Base-by-base conservation (phyloP, 2,888 invertebrate species). In the Polia nebulosa region DNA sequence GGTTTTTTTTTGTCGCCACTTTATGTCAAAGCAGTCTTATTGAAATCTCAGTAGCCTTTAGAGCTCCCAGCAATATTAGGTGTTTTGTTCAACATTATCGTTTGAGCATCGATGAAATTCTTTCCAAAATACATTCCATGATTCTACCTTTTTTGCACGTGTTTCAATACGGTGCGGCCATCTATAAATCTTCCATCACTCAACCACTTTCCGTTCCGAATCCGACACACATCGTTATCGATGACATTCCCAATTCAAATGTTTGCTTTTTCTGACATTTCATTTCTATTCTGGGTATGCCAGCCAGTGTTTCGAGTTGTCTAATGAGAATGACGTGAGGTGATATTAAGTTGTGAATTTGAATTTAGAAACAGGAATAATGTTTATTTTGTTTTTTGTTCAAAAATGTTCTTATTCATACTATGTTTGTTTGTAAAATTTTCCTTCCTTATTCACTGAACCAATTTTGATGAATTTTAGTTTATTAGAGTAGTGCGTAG, bases 111-210 rank as follows among this genome's bases (percentile, higher is more conserved):
- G 22, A 47, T 25, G 22, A 68, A 25, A 36, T 52, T 7, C 7
- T 20, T 3, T n/a, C 3, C 41, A 34, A 45, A 45, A 15, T 25
- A 27, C 27, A 20, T 3, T 9, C 1, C 22, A 22, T 36, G 44
- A 3, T 20, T 25, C 17, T 41, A 49, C 17, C 7, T 64, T 53
- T 76, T 32, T 59, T 47, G 6, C 13, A 9, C 13, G 8, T 15
- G 22, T 52, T 41, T 51, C 27, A 15, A 39, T 36, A 47, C n/a
- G n/a, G 5, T 4, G n/a, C 49, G 20, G 17, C 13, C 22, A 27
- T 68, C 60, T n/a, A 59, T 72, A 74, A 72, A 72, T 77, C 53
- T 73, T 71, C 57, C 70, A 74, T 44, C 68, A 57, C 34, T 71
- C 57, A 49, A 65, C 64, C 68, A 64, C 66, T 71, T 49, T 20